phyloP scores from a whole-genome alignment of 2,888 invertebrate genomes.

The Athalia cordata region DNA sequence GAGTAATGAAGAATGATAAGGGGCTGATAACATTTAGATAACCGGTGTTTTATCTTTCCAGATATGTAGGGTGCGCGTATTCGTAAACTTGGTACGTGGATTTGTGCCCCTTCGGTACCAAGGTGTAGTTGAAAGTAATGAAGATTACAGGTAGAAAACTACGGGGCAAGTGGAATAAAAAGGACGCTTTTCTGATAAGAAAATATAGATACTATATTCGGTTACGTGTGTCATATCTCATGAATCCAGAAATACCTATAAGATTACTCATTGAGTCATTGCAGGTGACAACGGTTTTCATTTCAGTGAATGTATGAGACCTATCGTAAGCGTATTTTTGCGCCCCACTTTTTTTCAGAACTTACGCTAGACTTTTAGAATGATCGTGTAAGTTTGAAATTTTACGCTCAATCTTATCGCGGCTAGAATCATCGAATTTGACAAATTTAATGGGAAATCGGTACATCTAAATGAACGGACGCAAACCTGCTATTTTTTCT shows the following conservation, averaged over 20 bases:
- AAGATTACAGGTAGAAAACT: neutral
- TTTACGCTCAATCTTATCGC: too few species aligned
- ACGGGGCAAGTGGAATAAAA: neutral
- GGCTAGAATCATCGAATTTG: too few species aligned
- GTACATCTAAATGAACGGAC: too few species aligned
- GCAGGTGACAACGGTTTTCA: neutral
- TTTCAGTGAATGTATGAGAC: neutral
- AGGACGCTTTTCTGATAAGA: conserved; percentile 19
- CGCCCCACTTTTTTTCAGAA: neutral
- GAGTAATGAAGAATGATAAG: conserved; percentile 56
- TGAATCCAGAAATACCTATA: conserved; percentile 12
- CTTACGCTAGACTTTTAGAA: neutral
- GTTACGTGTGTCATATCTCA: conserved; percentile 7
- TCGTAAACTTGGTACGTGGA: neutral
- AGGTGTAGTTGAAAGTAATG: neutral
- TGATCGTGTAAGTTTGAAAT: too few species aligned
- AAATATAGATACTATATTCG: neutral
- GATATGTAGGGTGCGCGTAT: neutral
- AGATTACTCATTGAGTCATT: conserved; percentile 20
- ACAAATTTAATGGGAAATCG: too few species aligned
- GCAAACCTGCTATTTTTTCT: too few species aligned
- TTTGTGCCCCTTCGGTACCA: neutral
- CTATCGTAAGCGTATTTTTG: neutral
- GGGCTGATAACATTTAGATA: conserved; percentile 58
- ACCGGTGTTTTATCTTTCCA: conserved; percentile 18